These are phyloP conservation scores for Episyrphus balteatus DNA, from an alignment of 1,140 invertebrate genomes.

Conservation along the genomic window DNA sequence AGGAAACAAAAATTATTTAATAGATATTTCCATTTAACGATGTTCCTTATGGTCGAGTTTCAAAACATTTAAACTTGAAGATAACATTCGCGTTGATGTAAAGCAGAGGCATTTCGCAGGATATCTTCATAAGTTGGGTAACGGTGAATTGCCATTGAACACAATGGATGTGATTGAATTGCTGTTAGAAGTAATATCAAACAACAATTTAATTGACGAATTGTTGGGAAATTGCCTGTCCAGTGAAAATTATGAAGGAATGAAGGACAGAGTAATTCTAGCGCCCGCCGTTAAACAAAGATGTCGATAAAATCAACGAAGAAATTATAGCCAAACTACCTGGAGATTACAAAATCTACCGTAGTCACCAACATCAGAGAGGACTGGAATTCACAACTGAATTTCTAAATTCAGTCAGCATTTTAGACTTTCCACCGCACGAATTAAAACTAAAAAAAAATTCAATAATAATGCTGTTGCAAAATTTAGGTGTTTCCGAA, in stretches of 20 bases:
- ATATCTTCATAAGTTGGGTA: constrained; percentile 5
- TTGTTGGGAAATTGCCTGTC: constrained; percentile 7
- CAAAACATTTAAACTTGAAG: too few species aligned
- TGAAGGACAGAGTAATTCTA: constrained; percentile 11
- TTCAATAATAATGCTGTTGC: constrained; percentile 1
- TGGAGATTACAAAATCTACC: constrained; percentile 5
- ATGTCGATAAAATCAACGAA: constrained; percentile 14
- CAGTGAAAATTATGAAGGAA: constrained; percentile 8
- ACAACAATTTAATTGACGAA: too few species aligned
- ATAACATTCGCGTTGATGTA: too few species aligned
- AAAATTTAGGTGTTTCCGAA: background rate
- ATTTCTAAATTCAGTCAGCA: constrained; percentile 14
- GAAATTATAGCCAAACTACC: constrained; percentile 8
- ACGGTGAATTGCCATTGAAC: background rate
- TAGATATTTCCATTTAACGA: constrained; percentile 7
- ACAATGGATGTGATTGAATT: constrained; percentile 6
- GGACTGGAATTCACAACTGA: constrained; percentile 8
- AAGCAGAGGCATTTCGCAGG: constrained; percentile 5
- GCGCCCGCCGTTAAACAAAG: too few species aligned
- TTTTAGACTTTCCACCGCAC: constrained; percentile 7
- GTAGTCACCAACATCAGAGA: constrained; percentile 9
- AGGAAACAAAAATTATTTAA: constrained; percentile 8
- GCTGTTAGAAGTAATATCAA: too few species aligned
- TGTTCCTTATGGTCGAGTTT: constrained; percentile 2
- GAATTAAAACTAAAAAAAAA: constrained; percentile 1